A percentile compares a stretch with the other conserved stretches of the same genome.
Evolutionary conservation across 2,888 invertebrate species (phyloP).

Genomic region (Galeopsomyia nigrocyanea): DNA sequence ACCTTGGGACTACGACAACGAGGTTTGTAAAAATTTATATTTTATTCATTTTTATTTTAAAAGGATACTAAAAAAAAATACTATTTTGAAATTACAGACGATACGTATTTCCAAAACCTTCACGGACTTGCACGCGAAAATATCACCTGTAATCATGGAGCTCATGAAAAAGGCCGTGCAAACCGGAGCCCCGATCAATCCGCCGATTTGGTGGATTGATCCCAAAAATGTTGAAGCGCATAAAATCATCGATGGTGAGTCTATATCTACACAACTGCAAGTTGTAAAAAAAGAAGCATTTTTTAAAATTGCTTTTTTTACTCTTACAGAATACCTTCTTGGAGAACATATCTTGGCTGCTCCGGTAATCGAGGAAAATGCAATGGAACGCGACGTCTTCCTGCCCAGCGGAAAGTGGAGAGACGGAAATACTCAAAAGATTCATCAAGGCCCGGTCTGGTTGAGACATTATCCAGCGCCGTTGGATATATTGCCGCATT

Average conservation of each 20-base stretch:
- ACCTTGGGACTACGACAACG: constrained; percentile 83
- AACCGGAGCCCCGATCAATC: constrained; percentile 79
- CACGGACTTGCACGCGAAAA: constrained; percentile 76
- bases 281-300: too few species aligned
- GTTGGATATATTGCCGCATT: constrained; percentile 78
- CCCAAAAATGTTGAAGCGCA: constrained; percentile 75
- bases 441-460: constrained; percentile 74
- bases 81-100: constrained; percentile 68
- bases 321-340: constrained; percentile 78
- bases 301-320: background rate
- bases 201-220: constrained; percentile 87
- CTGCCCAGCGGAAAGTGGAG: constrained; percentile 72
- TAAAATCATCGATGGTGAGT: constrained; percentile 63
- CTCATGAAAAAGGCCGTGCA: constrained; percentile 74
- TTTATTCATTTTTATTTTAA: too few species aligned
- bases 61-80: background rate
- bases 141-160: constrained; percentile 72
- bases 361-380: constrained; percentile 77
- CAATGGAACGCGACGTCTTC: constrained; percentile 77
- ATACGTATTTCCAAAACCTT: constrained; percentile 75
- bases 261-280: background rate
- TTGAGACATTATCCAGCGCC: constrained; percentile 76
- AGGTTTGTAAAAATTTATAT: constrained; percentile 45
- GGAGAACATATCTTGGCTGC: constrained; percentile 83
- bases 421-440: constrained; percentile 69